Percentiles rank a stretch among this genome's conserved stretches.
Conservation (phyloP, 2,113 vertebrate species). For the Tilapia sparmanii region DNA sequence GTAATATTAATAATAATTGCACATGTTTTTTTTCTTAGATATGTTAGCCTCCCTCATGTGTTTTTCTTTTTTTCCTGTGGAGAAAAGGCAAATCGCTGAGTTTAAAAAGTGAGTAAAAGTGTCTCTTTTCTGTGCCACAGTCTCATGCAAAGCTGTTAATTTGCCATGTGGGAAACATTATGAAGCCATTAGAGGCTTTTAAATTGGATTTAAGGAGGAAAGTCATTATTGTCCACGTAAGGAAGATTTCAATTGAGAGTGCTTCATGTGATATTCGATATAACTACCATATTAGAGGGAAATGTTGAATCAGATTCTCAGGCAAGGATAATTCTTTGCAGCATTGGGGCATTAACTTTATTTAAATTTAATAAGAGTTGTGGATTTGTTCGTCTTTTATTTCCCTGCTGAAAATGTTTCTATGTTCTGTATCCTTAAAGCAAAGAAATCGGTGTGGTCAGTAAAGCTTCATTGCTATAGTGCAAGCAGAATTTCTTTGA, state of each 20-base stretch:
- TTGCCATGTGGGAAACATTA: constrained; percentile 53
- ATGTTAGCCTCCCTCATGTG: not conserved
- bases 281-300: constrained; percentile 47
- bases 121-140: constrained; percentile 33
- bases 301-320: constrained; percentile 41
- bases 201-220: constrained; percentile 66
- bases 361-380: constrained; percentile 41
- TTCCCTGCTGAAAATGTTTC: constrained; percentile 11
- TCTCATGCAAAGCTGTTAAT: constrained; percentile 49
- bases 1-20: constrained; percentile 45
- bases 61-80: constrained; percentile 17
- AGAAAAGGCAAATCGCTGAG: constrained; percentile 29
- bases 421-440: constrained; percentile 67
- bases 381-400: constrained; percentile 37
- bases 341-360: constrained; percentile 22
- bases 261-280: constrained; percentile 60
- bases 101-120: constrained; percentile 49
- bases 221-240: constrained; percentile 61
- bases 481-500: not conserved
- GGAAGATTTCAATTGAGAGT: constrained; percentile 59
- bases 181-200: constrained; percentile 58
- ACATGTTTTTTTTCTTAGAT: not conserved
- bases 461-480: not conserved
- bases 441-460: not conserved
- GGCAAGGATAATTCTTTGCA: constrained; percentile 43